Percentiles rank a stretch among this genome's conserved stretches.
phyloP scores from a whole-genome alignment of 1,140 invertebrate genomes.

The Hyles vespertilio region DNA sequence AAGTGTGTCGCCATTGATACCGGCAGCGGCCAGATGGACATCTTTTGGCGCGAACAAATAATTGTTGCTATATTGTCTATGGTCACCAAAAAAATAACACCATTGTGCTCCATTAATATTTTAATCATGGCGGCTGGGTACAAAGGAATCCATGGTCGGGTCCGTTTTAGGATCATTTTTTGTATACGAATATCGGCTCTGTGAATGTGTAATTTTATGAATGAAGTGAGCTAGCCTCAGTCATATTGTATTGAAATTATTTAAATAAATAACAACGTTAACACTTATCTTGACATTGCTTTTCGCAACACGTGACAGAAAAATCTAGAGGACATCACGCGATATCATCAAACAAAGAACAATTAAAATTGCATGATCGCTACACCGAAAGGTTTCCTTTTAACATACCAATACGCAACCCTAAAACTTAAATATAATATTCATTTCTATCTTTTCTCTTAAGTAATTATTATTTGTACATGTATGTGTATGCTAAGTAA shows the following conservation, averaged over 20 bases:
- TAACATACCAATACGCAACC: no score
- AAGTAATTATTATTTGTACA: no score
- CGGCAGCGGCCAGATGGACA: slow-evolving; percentile 8
- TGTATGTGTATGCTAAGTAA: no score
- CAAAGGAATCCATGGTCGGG: not conserved
- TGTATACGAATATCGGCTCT: not conserved
- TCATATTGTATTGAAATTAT: not conserved
- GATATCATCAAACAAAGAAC: no score
- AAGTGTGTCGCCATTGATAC: slow-evolving; percentile 42
- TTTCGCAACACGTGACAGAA: no score
- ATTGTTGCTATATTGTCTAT: slow-evolving; percentile 8
- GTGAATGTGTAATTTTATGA: not conserved
- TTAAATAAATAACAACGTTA: no score
- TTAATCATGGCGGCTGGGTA: not conserved
- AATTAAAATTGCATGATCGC: no score
- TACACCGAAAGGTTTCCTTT: no score
- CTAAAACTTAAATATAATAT: no score
- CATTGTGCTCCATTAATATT: not conserved
- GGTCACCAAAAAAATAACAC: slow-evolving; percentile 5
- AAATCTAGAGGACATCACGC: no score
- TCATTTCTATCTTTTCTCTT: no score
- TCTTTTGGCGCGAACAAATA: slow-evolving; percentile 20
- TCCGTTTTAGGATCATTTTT: not conserved
- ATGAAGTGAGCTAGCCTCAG: not conserved
- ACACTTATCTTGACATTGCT: no score